Conservation (phyloP, 1,140 invertebrate genomes). For the Trinorchestia longiramus region DNA sequence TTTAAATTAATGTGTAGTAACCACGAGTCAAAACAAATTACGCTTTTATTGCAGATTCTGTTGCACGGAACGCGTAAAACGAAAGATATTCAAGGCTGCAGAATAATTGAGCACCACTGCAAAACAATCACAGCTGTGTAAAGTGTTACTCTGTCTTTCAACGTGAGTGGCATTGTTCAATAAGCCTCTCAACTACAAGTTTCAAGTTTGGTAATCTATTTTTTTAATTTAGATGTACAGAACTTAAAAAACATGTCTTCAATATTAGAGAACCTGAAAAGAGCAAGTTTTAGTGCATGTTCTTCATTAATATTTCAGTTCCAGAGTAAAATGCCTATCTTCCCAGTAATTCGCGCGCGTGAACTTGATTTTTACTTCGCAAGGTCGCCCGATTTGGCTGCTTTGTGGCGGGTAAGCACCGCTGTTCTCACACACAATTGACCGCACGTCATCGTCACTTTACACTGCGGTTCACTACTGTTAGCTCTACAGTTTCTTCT, state of each 20-base stretch:
- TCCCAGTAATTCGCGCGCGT: not conserved
- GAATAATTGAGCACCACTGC: not conserved
- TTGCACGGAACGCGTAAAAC: too few relatives aligned
- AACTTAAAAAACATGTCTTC: too few relatives aligned
- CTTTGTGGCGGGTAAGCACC: not conserved
- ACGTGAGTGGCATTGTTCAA: not conserved
- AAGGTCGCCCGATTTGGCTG: not conserved
- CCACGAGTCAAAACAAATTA: too few relatives aligned
- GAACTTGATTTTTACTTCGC: not conserved
- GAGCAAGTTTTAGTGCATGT: too few relatives aligned
- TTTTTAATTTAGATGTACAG: not conserved
- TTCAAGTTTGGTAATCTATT: not conserved
- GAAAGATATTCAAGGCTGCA: too few relatives aligned
- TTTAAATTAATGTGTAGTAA: too few relatives aligned
- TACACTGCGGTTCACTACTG: not conserved
- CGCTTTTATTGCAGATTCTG: too few relatives aligned
- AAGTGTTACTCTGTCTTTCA: not conserved
- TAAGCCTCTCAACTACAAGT: not conserved
- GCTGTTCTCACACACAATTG: not conserved
- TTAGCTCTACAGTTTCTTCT: not conserved
- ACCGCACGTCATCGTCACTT: not conserved
- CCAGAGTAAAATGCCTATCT: not conserved
- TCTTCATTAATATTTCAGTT: too few relatives aligned
- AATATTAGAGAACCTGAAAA: too few relatives aligned
- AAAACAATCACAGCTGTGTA: not conserved